A percentile compares a stretch with the other conserved stretches of the same genome.
Conservation (phyloP, 2,113 vertebrate species). For the Oncorhynchus keta region DNA sequence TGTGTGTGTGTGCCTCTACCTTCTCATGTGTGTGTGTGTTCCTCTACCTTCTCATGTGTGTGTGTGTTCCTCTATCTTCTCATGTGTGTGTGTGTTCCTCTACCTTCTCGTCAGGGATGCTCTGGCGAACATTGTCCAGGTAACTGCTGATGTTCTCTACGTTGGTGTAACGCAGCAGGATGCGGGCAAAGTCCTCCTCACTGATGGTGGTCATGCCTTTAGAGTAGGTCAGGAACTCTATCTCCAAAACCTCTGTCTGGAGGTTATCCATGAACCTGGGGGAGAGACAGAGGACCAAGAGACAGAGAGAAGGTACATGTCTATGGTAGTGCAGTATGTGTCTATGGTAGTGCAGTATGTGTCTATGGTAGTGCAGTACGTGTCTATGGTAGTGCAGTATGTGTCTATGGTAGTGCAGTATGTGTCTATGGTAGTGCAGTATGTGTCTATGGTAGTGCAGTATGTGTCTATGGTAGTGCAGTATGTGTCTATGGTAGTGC, state of each 20-base stretch:
- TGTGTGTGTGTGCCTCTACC: too few species aligned
- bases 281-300: not conserved
- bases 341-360: not conserved
- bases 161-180: slow-evolving; percentile 94
- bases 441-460: too few species aligned
- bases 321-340: too few species aligned
- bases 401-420: too few species aligned
- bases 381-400: too few species aligned
- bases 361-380: too few species aligned
- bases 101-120: slow-evolving; percentile 96
- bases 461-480: not conserved
- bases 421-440: too few species aligned
- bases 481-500: too few species aligned
- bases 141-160: slow-evolving; percentile 95
- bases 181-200: slow-evolving; percentile 97
- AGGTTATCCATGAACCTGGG: slow-evolving; percentile 98
- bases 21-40: too few species aligned
- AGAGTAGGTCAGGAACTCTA: slow-evolving; percentile 96
- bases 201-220: slow-evolving; percentile 98
- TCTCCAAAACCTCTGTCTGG: slow-evolving; percentile 96
- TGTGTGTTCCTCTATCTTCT: too few species aligned
- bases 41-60: not conserved
- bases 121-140: slow-evolving; percentile 89
- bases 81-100: not conserved
- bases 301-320: not conserved